phyloP scores from a whole-genome alignment of 2,888 invertebrate species.

The Leuctra nigra region DNA sequence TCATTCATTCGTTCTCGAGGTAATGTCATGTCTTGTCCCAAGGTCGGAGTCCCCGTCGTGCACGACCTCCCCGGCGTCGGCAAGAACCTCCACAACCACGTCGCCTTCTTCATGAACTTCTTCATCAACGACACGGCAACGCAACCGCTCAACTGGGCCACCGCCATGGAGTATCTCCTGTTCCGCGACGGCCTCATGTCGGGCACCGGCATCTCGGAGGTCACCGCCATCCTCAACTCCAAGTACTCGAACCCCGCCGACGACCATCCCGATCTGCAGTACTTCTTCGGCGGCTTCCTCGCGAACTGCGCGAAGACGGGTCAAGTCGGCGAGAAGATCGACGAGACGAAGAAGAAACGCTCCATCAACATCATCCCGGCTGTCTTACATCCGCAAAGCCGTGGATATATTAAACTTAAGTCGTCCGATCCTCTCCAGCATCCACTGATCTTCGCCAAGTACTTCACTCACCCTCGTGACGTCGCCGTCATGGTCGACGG shows the following conservation, averaged over 20 bases:
- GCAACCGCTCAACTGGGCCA: slow-evolving; percentile 83
- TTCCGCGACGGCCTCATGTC: slow-evolving; percentile 87
- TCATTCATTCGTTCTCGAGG: no score
- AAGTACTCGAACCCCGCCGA: slow-evolving; percentile 66
- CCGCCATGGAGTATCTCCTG: slow-evolving; percentile 83
- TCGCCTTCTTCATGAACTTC: slow-evolving; percentile 72
- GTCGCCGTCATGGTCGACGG: slow-evolving; percentile 74
- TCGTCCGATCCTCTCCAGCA: slow-evolving; percentile 71
- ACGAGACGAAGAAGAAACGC: slow-evolving; percentile 36
- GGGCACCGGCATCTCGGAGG: slow-evolving; percentile 81
- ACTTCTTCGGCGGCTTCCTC: slow-evolving; percentile 80
- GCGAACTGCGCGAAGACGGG: slow-evolving; percentile 82
- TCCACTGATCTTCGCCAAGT: slow-evolving; percentile 81
- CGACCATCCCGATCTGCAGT: slow-evolving; percentile 78
- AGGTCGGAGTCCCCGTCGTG: slow-evolving; percentile 54
- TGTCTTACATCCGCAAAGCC: slow-evolving; percentile 77
- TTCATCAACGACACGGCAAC: slow-evolving; percentile 79
- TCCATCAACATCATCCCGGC: slow-evolving; percentile 71
- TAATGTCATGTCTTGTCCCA: no score
- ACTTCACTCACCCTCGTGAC: slow-evolving; percentile 71
- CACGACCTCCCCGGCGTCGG: slow-evolving; percentile 76
- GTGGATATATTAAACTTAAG: slow-evolving; percentile 54
- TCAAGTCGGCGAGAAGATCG: slow-evolving; percentile 63
- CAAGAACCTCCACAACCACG: slow-evolving; percentile 79
- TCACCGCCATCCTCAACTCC: slow-evolving; percentile 75